Evolutionary conservation across 2,888 invertebrate species (phyloP), one percentile per base, ranked within the genome.

Genomic region (Lasioglossum figueresi): DNA sequence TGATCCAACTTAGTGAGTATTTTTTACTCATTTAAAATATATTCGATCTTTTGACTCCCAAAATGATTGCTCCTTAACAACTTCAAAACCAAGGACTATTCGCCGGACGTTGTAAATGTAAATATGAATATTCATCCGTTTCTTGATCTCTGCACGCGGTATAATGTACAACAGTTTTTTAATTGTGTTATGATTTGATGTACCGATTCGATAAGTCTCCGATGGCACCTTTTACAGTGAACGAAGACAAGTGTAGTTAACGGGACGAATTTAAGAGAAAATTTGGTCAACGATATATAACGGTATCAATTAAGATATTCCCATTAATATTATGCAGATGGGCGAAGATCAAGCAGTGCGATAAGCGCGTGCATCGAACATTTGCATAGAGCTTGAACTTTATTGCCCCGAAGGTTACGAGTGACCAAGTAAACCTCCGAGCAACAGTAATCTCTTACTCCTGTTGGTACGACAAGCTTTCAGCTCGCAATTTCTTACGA

Each of bases 301-400:
- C 84, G 84, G 80, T 77, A 63, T 74, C 76, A 85, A 85, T 85
- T 84, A 84, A 84, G 71, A 63, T 84, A 78, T 75, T 45, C 16
- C 59, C 70, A 31, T 85, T 84, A 80, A 77, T 71, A 84, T 71
- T 71, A 71, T 73, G 31, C 40, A 56, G 31, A 31, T 23, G 19
- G 37, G 10, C 16, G 10, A 27, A 37, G 66, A 84, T 80, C 27
- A 37, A 70, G 43, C 48, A 40, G 3, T 6, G 56, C 4, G 84
- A 74, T 76, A 76, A 76, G 12, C 79, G 40, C 5, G 34, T n/a
- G 34, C 37, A 40, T 70, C 74, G 48, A 43, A 72, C 76, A 48
- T 52, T 48, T 40, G 23, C 78, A 56, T 68, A 73, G 16, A 37
- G 6, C 43, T 80, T 80, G 76, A 80, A 80, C 83, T 70, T 63